Conservation (phyloP, 35 echinoderm and acorn worm genomes). For the Hemicentrotus pulcherrimus region DNA sequence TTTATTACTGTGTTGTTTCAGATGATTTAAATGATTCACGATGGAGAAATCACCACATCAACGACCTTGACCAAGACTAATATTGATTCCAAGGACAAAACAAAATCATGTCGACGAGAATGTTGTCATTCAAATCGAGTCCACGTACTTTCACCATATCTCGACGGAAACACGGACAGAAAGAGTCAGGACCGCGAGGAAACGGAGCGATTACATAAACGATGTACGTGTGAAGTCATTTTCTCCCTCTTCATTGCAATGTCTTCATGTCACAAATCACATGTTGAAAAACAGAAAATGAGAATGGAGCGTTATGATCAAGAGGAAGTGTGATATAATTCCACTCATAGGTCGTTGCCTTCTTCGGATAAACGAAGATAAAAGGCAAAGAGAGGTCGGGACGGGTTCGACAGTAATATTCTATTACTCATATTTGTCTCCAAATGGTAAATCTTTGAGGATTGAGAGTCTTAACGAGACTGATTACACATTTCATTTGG, state of each 20-base stretch:
- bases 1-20: background rate
- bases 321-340: slow-evolving; percentile 3
- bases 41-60: background rate
- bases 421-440: slow-evolving; percentile 5
- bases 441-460: background rate
- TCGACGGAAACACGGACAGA: background rate
- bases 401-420: background rate
- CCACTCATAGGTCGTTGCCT: background rate
- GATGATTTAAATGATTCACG: background rate
- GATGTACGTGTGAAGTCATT: background rate
- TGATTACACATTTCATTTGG: slow-evolving; percentile 4
- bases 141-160: background rate
- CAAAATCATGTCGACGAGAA: background rate
- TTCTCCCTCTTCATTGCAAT: background rate
- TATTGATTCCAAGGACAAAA: background rate
- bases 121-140: background rate
- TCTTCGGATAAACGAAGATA: background rate
- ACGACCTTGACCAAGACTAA: background rate
- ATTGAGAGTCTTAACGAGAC: background rate
- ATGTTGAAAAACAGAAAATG: background rate
- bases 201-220: background rate
- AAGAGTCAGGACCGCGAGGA: background rate
- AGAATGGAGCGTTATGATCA: background rate
- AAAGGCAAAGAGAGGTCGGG: background rate
- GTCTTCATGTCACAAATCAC: background rate